Conservation (phyloP, 2,888 invertebrate species). For the Tillus elongatus region DNA sequence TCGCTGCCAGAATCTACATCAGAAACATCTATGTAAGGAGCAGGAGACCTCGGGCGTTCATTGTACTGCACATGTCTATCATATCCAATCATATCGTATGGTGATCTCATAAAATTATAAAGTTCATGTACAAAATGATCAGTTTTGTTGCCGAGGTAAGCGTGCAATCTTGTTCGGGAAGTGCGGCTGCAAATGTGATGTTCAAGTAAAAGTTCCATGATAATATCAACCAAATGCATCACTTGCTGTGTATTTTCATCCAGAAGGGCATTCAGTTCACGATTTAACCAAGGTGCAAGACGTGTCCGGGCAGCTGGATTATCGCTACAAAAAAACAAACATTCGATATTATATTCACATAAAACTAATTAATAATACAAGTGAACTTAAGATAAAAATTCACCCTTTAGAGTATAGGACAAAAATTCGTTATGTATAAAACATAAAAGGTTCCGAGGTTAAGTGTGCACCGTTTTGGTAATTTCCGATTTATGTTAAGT, state of each 20-base stretch:
- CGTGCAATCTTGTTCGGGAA: slow-evolving; percentile 60
- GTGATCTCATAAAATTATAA: slow-evolving; percentile 75
- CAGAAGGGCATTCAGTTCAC: slow-evolving; percentile 73
- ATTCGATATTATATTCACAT: no score
- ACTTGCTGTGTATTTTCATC: slow-evolving; percentile 55
- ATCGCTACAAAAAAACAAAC: slow-evolving; percentile 46
- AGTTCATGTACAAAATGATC: slow-evolving; percentile 87
- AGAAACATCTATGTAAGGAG: slow-evolving; percentile 25
- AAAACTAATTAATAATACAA: no score
- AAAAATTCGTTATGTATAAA: no score
- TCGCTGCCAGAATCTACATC: slow-evolving; percentile 37
- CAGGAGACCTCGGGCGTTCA: slow-evolving; percentile 27
- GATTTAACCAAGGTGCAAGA: slow-evolving; percentile 77
- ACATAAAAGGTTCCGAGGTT: no score
- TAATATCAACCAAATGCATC: slow-evolving; percentile 54
- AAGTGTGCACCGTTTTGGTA: no score
- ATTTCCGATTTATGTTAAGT: no score
- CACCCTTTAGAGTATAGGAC: no score
- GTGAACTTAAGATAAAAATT: no score
- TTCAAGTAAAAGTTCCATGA: slow-evolving; percentile 58
- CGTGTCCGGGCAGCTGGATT: slow-evolving; percentile 75
- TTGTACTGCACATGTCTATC: slow-evolving; percentile 63
- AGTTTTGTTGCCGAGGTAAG: slow-evolving; percentile 62
- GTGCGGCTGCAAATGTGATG: slow-evolving; percentile 58
- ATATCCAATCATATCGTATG: slow-evolving; percentile 78